These are phyloP conservation scores for Sussaba pulchella DNA, from an alignment of 2,888 invertebrate species.

Conservation along the genomic window DNA sequence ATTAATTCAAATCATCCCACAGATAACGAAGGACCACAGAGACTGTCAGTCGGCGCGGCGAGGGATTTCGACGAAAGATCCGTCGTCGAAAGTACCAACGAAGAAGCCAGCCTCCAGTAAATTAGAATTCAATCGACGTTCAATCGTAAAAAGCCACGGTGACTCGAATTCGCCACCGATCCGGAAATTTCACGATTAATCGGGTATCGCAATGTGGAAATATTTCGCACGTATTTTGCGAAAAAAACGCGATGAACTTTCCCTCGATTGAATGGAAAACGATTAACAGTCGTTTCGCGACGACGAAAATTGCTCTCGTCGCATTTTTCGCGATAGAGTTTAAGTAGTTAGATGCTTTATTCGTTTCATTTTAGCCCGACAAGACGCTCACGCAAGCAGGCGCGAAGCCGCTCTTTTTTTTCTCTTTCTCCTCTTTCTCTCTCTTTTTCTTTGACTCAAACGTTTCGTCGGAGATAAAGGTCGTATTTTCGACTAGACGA, in stretches of 20 bases:
- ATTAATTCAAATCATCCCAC: neutral
- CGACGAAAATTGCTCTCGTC: too few relatives aligned
- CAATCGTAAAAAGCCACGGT: conserved; percentile 29
- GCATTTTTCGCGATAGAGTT: conserved; percentile 65
- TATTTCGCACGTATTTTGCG: neutral
- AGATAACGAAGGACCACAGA: conserved; percentile 58
- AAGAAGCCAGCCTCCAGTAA: conserved; percentile 25
- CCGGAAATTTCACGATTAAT: conserved; percentile 18
- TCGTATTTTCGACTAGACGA: too few relatives aligned
- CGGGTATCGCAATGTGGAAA: neutral
- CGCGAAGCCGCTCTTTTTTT: conserved; percentile 50
- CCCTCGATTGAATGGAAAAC: conserved; percentile 13
- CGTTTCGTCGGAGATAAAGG: conserved; percentile 12
- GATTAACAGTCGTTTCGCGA: conserved; percentile 9
- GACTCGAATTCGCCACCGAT: conserved; percentile 36
- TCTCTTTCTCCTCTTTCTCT: conserved; percentile 24
- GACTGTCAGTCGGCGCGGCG: conserved; percentile 41
- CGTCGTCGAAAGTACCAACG: conserved; percentile 14
- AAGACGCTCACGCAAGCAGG: conserved; percentile 62
- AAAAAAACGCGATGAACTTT: neutral
- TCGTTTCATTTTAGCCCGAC: conserved; percentile 50
- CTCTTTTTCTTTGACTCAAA: too few relatives aligned
- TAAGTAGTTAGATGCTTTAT: conserved; percentile 66
- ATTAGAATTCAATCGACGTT: conserved; percentile 34
- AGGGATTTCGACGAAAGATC: conserved; percentile 36